These are phyloP conservation scores for Eospalax fontanierii DNA, from an alignment of 2,797 vertebrate genomes.

Conservation along the genomic window DNA sequence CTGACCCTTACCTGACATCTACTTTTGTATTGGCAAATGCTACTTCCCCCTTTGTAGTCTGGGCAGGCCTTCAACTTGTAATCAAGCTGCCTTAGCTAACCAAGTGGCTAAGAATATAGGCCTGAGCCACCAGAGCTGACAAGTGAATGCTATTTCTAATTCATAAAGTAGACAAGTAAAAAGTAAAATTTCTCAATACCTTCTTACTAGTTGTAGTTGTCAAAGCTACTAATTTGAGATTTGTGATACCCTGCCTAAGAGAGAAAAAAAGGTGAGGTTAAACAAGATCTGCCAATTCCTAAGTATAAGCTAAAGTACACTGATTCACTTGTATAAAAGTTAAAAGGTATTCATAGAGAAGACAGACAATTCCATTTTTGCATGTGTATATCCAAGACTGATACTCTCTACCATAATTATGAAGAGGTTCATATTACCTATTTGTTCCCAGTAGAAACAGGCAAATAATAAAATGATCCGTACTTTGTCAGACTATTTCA, in stretches of 20 bases:
- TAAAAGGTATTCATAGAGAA: background rate
- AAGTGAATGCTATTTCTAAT: background rate
- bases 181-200: constrained; percentile 47
- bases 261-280: constrained; percentile 68
- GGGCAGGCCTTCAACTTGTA: background rate
- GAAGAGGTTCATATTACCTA: background rate
- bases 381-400: background rate
- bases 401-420: background rate
- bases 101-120: background rate
- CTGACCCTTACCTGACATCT: background rate
- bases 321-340: constrained; percentile 12
- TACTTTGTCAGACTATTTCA: background rate
- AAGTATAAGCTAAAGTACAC: background rate
- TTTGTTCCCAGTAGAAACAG: background rate
- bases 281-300: background rate
- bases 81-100: background rate
- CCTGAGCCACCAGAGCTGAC: background rate
- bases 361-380: background rate
- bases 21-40: background rate
- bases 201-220: constrained; percentile 89
- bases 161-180: constrained; percentile 22
- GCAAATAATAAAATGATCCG: background rate
- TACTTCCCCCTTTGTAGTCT: background rate
- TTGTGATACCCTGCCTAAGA: constrained; percentile 92
- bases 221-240: constrained; percentile 94